A percentile compares a stretch with the other conserved stretches of the same genome.
phyloP scores from a whole-genome alignment of 2,113 vertebrate genomes.

The Narcine bancroftii region DNA sequence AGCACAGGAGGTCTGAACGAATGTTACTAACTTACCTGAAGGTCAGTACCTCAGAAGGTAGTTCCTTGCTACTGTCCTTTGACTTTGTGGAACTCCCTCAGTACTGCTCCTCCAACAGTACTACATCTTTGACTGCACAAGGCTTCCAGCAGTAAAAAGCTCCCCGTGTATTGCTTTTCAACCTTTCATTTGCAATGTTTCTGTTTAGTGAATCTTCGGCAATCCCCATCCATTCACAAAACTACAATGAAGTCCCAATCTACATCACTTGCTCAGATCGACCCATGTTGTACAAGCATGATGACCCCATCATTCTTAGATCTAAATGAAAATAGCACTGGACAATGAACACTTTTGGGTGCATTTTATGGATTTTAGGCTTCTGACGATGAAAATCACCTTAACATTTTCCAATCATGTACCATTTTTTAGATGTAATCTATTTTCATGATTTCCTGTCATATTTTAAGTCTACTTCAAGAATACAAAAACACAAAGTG shows the following conservation, averaged over 20 bases:
- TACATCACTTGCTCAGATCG: not conserved
- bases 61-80: not conserved
- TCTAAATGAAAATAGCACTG: not conserved
- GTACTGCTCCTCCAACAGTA: not conserved
- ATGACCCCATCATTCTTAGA: not conserved
- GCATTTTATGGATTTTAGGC: no score
- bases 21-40: not conserved
- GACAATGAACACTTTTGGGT: no score
- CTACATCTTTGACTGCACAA: not conserved
- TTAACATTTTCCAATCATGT: no score
- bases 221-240: not conserved
- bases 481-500: no score
- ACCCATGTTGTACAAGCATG: not conserved
- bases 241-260: not conserved
- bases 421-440: no score
- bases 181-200: not conserved
- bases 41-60: not conserved
- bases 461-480: no score
- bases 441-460: no score
- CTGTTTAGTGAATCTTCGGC: not conserved
- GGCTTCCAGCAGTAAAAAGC: not conserved
- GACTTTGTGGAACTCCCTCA: not conserved
- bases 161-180: not conserved
- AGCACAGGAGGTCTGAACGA: not conserved
- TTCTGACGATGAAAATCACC: no score